Conservation (phyloP, 2,113 vertebrate genomes). For the Anseranas semipalmata region DNA sequence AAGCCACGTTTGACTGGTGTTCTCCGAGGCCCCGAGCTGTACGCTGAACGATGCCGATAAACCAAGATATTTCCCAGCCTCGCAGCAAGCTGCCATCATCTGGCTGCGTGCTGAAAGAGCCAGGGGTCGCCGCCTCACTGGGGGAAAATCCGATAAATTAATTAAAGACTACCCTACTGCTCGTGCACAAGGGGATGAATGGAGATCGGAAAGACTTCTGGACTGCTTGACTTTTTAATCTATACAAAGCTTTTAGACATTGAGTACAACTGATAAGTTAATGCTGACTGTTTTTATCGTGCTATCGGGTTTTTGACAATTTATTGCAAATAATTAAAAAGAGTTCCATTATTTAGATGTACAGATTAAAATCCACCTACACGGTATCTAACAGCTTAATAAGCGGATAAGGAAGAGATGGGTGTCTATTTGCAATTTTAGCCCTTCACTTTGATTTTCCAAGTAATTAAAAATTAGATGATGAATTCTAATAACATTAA, state of each 20-base stretch:
- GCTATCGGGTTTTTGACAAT: background rate
- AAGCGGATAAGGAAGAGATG: background rate
- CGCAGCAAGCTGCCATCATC: background rate
- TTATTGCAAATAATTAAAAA: background rate
- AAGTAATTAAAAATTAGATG: background rate
- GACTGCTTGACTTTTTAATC: background rate
- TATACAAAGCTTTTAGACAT: background rate
- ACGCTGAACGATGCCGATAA: background rate
- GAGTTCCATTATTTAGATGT: background rate
- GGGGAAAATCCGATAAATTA: background rate
- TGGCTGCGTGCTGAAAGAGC: background rate
- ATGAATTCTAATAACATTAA: background rate
- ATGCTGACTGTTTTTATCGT: background rate
- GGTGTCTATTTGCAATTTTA: background rate
- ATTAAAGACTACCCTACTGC: background rate
- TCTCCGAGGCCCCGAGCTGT: background rate
- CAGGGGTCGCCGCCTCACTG: background rate
- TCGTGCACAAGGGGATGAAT: background rate
- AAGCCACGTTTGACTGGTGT: background rate
- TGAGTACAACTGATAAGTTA: background rate
- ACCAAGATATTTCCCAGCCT: background rate
- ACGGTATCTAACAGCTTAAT: rapidly evolving
- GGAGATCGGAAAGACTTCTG: background rate
- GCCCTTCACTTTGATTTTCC: background rate
- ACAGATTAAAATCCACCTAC: background rate